Evolutionary conservation across 2,113 vertebrate species (phyloP).

Genomic region (Grantiella picta): DNA sequence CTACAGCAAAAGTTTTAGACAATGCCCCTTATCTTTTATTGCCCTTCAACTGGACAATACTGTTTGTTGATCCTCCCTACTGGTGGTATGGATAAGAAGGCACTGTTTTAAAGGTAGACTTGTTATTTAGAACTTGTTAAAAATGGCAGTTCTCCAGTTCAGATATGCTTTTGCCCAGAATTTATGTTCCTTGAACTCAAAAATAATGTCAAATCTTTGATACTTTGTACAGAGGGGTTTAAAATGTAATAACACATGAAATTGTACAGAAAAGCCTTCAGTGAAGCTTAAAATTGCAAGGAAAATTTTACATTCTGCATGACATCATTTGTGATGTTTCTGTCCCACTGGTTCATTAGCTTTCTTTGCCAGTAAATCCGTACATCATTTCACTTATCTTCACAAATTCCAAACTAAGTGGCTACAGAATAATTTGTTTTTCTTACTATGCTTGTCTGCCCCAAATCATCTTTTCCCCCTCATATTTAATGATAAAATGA

Average conservation of each 20-base stretch:
- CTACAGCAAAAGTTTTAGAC: background rate
- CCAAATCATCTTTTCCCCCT: background rate
- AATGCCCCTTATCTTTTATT: background rate
- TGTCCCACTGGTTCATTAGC: constrained; percentile 4
- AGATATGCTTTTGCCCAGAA: background rate
- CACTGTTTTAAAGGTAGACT: background rate
- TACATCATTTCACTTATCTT: background rate
- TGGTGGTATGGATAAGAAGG: background rate
- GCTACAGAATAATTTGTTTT: background rate
- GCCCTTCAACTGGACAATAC: background rate
- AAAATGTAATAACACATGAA: constrained; percentile 35
- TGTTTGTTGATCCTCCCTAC: background rate
- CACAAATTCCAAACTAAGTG: background rate
- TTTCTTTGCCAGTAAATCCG: background rate
- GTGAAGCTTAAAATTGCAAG: constrained; percentile 43
- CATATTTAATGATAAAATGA: background rate
- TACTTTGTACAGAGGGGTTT: background rate
- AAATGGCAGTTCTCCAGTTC: background rate
- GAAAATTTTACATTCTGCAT: constrained; percentile 40
- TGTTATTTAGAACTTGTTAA: background rate
- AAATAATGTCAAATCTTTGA: background rate
- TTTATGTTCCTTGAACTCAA: background rate
- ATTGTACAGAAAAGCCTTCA: constrained; percentile 43
- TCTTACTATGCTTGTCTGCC: background rate
- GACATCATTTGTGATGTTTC: constrained; percentile 34